phyloP scores from a whole-genome alignment of 2,113 vertebrate genomes.

The Siniperca chuatsi region DNA sequence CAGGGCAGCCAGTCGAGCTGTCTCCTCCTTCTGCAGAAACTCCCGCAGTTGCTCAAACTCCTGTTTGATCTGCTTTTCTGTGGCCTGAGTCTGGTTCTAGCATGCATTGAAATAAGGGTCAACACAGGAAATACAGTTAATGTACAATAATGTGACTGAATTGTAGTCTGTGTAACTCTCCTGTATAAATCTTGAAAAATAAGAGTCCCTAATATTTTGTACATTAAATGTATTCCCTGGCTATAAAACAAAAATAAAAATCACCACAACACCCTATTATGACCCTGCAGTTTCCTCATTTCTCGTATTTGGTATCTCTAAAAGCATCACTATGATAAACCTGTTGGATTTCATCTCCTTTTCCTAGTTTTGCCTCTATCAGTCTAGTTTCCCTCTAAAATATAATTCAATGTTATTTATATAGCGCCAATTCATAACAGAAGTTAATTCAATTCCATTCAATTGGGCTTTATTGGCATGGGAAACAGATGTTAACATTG shows the following conservation, averaged over 20 bases:
- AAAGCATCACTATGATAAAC: not conserved
- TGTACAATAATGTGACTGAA: not conserved
- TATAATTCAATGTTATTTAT: no score
- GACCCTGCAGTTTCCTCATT: not conserved
- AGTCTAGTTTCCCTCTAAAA: not conserved
- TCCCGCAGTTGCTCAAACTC: slow-evolving; percentile 79
- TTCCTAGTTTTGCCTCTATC: not conserved
- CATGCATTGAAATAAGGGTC: not conserved
- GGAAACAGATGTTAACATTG: no score
- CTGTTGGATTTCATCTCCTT: not conserved
- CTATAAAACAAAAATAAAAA: not conserved
- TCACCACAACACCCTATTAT: not conserved
- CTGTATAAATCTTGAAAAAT: not conserved
- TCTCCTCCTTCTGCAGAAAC: slow-evolving; percentile 81
- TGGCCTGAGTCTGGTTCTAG: slow-evolving; percentile 80
- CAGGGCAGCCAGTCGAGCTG: slow-evolving; percentile 67
- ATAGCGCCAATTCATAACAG: no score
- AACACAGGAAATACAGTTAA: not conserved
- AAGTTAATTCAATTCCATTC: no score
- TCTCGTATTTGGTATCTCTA: not conserved
- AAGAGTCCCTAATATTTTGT: not conserved
- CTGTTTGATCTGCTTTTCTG: slow-evolving; percentile 79
- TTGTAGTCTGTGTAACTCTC: not conserved
- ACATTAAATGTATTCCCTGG: not conserved
- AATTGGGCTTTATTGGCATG: no score